Percentiles rank a stretch among this genome's conserved stretches.
phyloP scores from a whole-genome alignment of 2,113 vertebrate species.

The Lota lota region DNA sequence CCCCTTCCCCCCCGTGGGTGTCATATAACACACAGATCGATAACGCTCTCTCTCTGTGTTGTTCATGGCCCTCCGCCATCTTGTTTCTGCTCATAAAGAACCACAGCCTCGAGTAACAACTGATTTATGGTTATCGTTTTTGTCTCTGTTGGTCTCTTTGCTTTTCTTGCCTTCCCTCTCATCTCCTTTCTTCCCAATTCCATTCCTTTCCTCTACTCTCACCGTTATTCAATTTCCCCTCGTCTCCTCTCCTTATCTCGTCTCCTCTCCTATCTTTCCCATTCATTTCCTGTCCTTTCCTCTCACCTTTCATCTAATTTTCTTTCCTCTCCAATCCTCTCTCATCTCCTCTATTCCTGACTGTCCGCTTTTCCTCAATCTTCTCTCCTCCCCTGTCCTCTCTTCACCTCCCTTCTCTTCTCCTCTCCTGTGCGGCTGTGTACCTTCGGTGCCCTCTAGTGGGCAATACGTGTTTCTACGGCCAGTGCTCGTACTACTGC shows the following conservation, averaged over 20 bases:
- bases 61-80: too few relatives aligned
- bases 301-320: too few relatives aligned
- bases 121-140: too few relatives aligned
- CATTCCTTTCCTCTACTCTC: not conserved
- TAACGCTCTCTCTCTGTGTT: not conserved
- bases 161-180: not conserved
- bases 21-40: not conserved
- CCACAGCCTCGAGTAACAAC: too few relatives aligned
- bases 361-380: too few relatives aligned
- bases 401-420: not conserved
- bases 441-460: slow-evolving; percentile 61
- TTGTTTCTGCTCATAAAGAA: too few relatives aligned
- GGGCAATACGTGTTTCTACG: slow-evolving; percentile 83
- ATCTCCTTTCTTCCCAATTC: not conserved
- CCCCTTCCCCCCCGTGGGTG: not conserved
- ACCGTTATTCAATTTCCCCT: not conserved
- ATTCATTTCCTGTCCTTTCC: too few relatives aligned
- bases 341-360: too few relatives aligned
- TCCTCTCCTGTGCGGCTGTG: not conserved
- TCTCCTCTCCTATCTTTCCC: too few relatives aligned
- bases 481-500: slow-evolving; percentile 88
- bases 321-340: too few relatives aligned
- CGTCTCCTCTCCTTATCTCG: not conserved
- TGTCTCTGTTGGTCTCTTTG: not conserved
- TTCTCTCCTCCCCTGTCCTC: too few relatives aligned